Percentiles rank a stretch among this genome's conserved stretches.
Evolutionary conservation across 30 jellyfish, hydroid and myxozoan species (phyloP).

Genomic region (Pseudorhiza aurosa): DNA sequence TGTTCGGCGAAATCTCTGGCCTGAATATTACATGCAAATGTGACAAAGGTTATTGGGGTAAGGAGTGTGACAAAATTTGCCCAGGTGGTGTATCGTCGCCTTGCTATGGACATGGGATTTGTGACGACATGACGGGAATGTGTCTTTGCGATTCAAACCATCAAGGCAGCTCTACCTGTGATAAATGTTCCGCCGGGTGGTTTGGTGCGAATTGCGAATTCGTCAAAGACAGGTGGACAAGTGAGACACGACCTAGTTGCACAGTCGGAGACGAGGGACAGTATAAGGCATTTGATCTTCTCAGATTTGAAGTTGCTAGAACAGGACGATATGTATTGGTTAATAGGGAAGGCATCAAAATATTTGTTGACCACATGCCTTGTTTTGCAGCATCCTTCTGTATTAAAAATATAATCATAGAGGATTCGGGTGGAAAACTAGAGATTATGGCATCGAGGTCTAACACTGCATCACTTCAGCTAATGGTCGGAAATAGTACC

Average conservation of each 20-base stretch:
- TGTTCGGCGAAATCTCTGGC: constrained; percentile 25
- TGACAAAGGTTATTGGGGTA: constrained; percentile 66
- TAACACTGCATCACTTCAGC: background rate
- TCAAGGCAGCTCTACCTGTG: constrained; percentile 49
- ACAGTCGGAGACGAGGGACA: constrained; percentile 35
- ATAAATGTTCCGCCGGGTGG: constrained; percentile 62
- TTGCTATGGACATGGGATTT: constrained; percentile 47
- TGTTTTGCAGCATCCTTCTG: constrained; percentile 41
- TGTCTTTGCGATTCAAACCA: constrained; percentile 56
- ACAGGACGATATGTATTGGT: constrained; percentile 43
- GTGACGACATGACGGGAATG: constrained; percentile 50
- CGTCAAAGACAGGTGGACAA: background rate
- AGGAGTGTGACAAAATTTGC: constrained; percentile 30
- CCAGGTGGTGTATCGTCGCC: constrained; percentile 57
- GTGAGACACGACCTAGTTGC: constrained; percentile 5
- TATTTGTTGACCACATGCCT: constrained; percentile 43
- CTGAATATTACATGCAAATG: constrained; percentile 30
- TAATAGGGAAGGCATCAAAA: background rate
- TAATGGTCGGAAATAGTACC: background rate
- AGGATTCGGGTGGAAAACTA: constrained; percentile 1
- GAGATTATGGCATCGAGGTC: background rate
- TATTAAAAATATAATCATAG: constrained; percentile 9
- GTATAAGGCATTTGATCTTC: constrained; percentile 31
- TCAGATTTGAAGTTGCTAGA: constrained; percentile 1
- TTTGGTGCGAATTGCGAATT: constrained; percentile 44